Conservation (phyloP, 2,888 invertebrate species). For the Xestia sexstrigata region DNA sequence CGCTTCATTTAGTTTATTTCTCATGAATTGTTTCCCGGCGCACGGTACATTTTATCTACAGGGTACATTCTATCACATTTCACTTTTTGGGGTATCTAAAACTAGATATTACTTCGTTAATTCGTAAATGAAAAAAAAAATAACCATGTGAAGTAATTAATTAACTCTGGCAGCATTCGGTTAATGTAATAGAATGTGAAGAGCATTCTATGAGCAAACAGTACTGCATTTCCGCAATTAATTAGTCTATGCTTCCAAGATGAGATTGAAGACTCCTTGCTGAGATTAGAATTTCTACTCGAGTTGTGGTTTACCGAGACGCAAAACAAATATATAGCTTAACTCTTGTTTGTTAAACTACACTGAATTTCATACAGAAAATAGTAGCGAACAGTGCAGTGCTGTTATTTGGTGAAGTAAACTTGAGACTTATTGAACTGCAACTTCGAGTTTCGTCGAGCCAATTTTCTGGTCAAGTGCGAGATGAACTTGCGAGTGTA, state of each 20-base stretch:
- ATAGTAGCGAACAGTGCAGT: conserved; percentile 21
- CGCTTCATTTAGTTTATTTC: conserved; percentile 69
- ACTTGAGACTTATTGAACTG: conserved; percentile 56
- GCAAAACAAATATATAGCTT: conserved; percentile 46
- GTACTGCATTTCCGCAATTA: conserved; percentile 47
- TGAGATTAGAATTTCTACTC: conserved; percentile 44
- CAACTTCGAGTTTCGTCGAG: conserved; percentile 27
- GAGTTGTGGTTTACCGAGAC: conserved; percentile 33
- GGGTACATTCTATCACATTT: conserved; percentile 22
- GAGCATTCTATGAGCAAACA: conserved; percentile 32
- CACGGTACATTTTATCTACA: conserved; percentile 42
- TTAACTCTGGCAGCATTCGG: conserved; percentile 10
- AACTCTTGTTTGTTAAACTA: conserved; percentile 32
- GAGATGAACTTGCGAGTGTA: conserved; percentile 28
- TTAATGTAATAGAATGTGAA: conserved; percentile 7
- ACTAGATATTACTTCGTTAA: not conserved
- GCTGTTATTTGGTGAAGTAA: conserved; percentile 47
- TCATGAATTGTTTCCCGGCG: conserved; percentile 59
- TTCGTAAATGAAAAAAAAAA: not conserved
- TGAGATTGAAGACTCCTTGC: conserved; percentile 28
- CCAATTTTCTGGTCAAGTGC: conserved; percentile 56
- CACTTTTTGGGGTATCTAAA: conserved; percentile 6
- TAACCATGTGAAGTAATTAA: conserved; percentile 20
- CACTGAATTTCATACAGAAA: conserved; percentile 41
- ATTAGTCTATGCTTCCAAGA: conserved; percentile 51